phyloP scores from a whole-genome alignment of 2,888 invertebrate species.

The Electrophaes corylata region DNA sequence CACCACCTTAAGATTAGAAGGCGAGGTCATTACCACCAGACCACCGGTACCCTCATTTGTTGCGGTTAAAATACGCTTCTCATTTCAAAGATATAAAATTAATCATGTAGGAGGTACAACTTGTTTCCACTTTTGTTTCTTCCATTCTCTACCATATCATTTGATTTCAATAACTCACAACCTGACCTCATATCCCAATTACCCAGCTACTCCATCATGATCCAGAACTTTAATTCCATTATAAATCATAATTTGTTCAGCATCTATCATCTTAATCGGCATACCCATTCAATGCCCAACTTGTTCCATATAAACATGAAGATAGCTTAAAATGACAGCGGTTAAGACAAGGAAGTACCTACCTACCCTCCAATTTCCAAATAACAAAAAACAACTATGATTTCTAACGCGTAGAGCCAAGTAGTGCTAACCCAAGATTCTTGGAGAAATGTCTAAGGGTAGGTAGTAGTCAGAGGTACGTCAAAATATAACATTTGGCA shows the following conservation, averaged over 20 bases:
- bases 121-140: conserved; percentile 10
- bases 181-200: conserved; percentile 31
- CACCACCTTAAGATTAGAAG: no score
- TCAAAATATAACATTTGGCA: no score
- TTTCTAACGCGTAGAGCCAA: no score
- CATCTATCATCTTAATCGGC: conserved; percentile 42
- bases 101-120: conserved; percentile 7
- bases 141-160: conserved; percentile 19
- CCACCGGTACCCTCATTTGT: no score
- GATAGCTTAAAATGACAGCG: background rate
- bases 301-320: conserved; percentile 32
- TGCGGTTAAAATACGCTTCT: no score
- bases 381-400: no score
- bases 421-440: no score
- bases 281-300: conserved; percentile 34
- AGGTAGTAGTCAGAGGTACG: no score
- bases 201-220: conserved; percentile 39
- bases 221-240: conserved; percentile 41
- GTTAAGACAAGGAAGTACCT: background rate
- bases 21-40: no score
- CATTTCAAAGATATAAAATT: background rate
- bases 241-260: conserved; percentile 40
- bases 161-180: conserved; percentile 35
- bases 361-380: background rate
- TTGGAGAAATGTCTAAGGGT: no score